A percentile compares a stretch with the other conserved stretches of the same genome.
Evolutionary conservation across 2,888 invertebrate species (phyloP).

Genomic region (Cordilura impudica): DNA sequence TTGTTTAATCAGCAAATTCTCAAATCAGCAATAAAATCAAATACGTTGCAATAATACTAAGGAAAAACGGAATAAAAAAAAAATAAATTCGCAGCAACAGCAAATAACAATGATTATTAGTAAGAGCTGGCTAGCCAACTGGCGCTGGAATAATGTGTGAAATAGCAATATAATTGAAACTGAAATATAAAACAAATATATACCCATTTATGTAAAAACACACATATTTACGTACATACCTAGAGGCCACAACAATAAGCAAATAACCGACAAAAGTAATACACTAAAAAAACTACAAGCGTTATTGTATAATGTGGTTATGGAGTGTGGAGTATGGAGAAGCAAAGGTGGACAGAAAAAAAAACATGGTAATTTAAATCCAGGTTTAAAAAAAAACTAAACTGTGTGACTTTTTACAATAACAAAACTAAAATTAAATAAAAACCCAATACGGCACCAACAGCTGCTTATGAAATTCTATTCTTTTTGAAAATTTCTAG

Average conservation of each 20-base stretch:
- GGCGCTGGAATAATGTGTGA: slow-evolving; percentile 41
- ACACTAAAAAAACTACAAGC: neutral
- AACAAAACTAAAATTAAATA: neutral
- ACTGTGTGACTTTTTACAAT: slow-evolving; percentile 7
- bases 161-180: neutral
- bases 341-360: neutral
- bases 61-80: neutral
- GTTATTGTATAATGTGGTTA: neutral
- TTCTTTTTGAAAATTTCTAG: slow-evolving; percentile 3
- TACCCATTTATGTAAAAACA: neutral
- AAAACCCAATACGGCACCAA: neutral
- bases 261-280: slow-evolving; percentile 10
- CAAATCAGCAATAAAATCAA: slow-evolving; percentile 38
- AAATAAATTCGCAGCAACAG: slow-evolving; percentile 21
- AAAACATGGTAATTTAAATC: slow-evolving; percentile 15
- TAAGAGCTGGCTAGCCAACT: slow-evolving; percentile 29
- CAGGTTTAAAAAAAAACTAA: neutral
- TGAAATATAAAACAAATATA: slow-evolving; percentile 7
- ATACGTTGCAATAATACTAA: slow-evolving; percentile 46
- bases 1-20: slow-evolving; percentile 57
- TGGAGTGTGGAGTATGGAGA: neutral
- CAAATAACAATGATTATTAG: slow-evolving; percentile 37
- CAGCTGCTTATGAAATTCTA: slow-evolving; percentile 7
- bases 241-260: neutral
- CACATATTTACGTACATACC: neutral